A percentile compares a stretch with the other conserved stretches of the same genome.
Conservation (phyloP, 2,888 invertebrate species). For the Mayetiola destructor region DNA sequence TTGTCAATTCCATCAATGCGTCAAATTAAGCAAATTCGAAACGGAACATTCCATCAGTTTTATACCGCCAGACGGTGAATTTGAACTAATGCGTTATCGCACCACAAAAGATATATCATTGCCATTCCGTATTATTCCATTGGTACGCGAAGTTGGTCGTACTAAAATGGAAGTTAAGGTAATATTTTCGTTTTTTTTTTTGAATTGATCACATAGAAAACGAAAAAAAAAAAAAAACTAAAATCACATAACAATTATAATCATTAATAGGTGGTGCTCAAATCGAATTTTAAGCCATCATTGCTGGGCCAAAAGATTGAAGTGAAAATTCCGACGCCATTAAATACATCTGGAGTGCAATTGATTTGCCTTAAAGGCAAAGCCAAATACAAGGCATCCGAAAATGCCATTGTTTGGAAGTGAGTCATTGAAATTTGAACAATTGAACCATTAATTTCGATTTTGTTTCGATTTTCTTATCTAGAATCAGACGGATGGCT, state of each 20-base stretch:
- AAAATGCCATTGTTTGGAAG: conserved; percentile 97
- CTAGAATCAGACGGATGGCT: conserved; percentile 78
- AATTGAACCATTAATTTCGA: conserved; percentile 8
- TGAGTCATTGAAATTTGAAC: conserved; percentile 33
- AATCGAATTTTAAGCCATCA: conserved; percentile 98
- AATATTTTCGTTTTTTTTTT: not conserved
- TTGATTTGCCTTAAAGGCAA: conserved; percentile 98
- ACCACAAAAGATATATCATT: conserved; percentile 99
- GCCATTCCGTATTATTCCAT: conserved; percentile 96
- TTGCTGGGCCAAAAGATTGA: conserved; percentile 97
- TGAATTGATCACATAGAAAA: no score
- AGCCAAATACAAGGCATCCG: conserved; percentile 98
- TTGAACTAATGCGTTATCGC: conserved; percentile 98
- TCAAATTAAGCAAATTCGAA: conserved; percentile 98
- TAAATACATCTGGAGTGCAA: conserved; percentile 97
- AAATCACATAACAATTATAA: not conserved
- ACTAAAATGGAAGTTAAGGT: conserved; percentile 98
- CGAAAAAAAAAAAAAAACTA: no score
- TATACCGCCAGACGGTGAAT: conserved; percentile 99
- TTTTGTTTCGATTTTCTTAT: conserved; percentile 19
- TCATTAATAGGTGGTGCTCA: conserved; percentile 65
- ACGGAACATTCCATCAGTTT: conserved; percentile 99
- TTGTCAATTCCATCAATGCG: conserved; percentile 99
- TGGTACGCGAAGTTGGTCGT: conserved; percentile 94
- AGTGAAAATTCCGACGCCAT: conserved; percentile 95